Evolutionary conservation across 2,888 invertebrate species (phyloP).

Genomic region (Ochlodes sylvanus): DNA sequence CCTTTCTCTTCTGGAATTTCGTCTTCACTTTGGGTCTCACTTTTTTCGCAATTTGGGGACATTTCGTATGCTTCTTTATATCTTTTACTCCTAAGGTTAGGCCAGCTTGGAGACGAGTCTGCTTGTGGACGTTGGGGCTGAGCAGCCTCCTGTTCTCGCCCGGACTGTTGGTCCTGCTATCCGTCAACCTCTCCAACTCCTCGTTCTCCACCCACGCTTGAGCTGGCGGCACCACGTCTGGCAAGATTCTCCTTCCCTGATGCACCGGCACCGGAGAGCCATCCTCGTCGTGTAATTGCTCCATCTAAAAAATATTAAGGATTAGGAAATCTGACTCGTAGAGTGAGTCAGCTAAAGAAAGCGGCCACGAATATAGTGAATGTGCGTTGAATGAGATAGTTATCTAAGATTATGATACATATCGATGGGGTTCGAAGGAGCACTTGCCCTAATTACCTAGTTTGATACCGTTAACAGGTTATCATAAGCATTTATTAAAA

Average conservation of each 20-base stretch:
- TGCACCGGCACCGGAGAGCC: constrained; percentile 50
- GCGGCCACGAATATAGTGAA: background rate
- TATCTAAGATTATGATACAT: constrained; percentile 12
- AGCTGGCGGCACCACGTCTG: constrained; percentile 55
- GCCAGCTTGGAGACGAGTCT: constrained; percentile 63
- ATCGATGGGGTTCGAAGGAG: constrained; percentile 1
- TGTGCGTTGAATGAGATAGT: background rate
- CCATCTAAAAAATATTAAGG: constrained; percentile 37
- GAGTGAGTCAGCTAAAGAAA: background rate
- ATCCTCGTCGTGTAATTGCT: constrained; percentile 54
- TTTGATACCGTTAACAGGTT: constrained; percentile 8
- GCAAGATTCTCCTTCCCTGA: constrained; percentile 60
- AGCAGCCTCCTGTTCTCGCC: constrained; percentile 67
- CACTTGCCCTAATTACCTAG: constrained; percentile 7
- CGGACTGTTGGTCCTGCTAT: constrained; percentile 56
- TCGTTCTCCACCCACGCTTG: constrained; percentile 71
- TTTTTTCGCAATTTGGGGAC: constrained; percentile 46
- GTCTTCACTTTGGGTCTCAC: constrained; percentile 52
- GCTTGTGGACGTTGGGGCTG: constrained; percentile 46
- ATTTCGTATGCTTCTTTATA: constrained; percentile 45
- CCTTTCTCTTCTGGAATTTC: constrained; percentile 66
- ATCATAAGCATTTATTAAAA: too few species aligned
- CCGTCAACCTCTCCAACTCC: constrained; percentile 47
- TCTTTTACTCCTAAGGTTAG: constrained; percentile 61
- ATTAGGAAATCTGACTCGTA: background rate